These are phyloP conservation scores for Patella ulyssiponensis DNA, from an alignment of 2,888 invertebrate genomes.

Conservation along the genomic window DNA sequence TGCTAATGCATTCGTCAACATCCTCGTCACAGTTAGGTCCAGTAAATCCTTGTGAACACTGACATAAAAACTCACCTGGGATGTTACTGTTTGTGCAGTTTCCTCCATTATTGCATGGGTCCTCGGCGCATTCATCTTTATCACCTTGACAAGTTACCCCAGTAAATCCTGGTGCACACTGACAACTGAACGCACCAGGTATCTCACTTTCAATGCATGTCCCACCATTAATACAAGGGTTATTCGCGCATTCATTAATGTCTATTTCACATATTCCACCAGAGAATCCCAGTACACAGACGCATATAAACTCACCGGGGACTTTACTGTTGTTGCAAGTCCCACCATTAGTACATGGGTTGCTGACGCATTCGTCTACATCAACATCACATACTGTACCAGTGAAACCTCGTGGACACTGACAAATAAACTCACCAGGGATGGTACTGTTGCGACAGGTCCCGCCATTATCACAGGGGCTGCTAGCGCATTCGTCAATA, in stretches of 20 bases:
- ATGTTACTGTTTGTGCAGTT: slow-evolving; percentile 79
- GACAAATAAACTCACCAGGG: slow-evolving; percentile 27
- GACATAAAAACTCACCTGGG: slow-evolving; percentile 74
- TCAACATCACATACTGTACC: slow-evolving; percentile 10
- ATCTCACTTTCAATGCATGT: slow-evolving; percentile 75
- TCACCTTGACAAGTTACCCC: slow-evolving; percentile 91
- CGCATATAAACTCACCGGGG: slow-evolving; percentile 20
- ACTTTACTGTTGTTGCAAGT: slow-evolving; percentile 5
- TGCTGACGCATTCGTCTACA: slow-evolving; percentile 23
- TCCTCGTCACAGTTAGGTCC: slow-evolving; percentile 81
- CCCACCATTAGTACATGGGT: slow-evolving; percentile 5
- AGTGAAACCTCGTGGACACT: slow-evolving; percentile 18
- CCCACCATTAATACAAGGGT: slow-evolving; percentile 69
- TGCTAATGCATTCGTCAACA: slow-evolving; percentile 92
- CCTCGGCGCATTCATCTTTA: slow-evolving; percentile 83
- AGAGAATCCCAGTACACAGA: slow-evolving; percentile 29
- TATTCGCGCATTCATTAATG: slow-evolving; percentile 93
- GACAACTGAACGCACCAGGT: slow-evolving; percentile 83
- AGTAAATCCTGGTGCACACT: slow-evolving; percentile 90
- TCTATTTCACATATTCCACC: slow-evolving; percentile 81
- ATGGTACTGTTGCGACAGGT: slow-evolving; percentile 76
- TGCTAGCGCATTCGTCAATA: slow-evolving; percentile 92
- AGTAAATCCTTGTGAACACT: slow-evolving; percentile 25
- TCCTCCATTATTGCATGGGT: slow-evolving; percentile 90
- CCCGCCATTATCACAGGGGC: slow-evolving; percentile 92